Evolutionary conservation across 2,797 vertebrate species (phyloP).

Genomic region (Danio albolineatus): DNA sequence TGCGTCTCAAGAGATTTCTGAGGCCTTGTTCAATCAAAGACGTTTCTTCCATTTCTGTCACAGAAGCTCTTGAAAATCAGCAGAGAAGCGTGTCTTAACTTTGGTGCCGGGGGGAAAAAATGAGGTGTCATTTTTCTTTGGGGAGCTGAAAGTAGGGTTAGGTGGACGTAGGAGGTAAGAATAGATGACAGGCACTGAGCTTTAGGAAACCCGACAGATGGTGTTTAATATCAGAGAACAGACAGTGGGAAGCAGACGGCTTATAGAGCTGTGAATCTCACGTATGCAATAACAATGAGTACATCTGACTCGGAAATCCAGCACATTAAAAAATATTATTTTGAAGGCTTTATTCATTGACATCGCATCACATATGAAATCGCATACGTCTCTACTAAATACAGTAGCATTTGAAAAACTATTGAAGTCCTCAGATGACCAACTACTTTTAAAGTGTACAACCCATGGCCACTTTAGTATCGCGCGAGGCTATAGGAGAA

Average conservation of each 20-base stretch:
- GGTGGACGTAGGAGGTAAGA: conserved; percentile 50
- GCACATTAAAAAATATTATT: conserved; percentile 71
- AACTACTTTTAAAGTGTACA: too few species aligned
- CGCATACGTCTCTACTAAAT: too few species aligned
- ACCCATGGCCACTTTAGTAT: too few species aligned
- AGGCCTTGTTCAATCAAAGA: conserved; percentile 69
- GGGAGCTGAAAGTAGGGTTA: conserved; percentile 36
- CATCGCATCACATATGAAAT: too few species aligned
- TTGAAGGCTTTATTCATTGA: conserved; percentile 64
- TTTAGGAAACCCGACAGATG: conserved; percentile 71
- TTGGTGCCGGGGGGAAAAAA: conserved; percentile 45
- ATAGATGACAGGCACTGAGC: conserved; percentile 48
- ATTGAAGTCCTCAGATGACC: too few species aligned
- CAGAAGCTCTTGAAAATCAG: conserved; percentile 59
- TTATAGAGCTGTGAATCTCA: conserved; percentile 64
- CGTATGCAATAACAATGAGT: conserved; percentile 68
- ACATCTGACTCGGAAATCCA: conserved; percentile 68
- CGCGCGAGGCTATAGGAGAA: too few species aligned
- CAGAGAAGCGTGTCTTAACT: conserved; percentile 58
- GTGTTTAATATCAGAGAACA: conserved; percentile 69
- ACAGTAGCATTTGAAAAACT: too few species aligned
- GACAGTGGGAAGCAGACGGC: conserved; percentile 69
- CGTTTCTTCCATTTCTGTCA: conserved; percentile 64
- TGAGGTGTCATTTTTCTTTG: conserved; percentile 18
- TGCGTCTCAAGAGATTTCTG: conserved; percentile 66